Percentiles rank a stretch among this genome's conserved stretches.
These are phyloP conservation scores for Pseudorasbora parva DNA, from an alignment of 2,113 vertebrate species.

Conservation along the genomic window DNA sequence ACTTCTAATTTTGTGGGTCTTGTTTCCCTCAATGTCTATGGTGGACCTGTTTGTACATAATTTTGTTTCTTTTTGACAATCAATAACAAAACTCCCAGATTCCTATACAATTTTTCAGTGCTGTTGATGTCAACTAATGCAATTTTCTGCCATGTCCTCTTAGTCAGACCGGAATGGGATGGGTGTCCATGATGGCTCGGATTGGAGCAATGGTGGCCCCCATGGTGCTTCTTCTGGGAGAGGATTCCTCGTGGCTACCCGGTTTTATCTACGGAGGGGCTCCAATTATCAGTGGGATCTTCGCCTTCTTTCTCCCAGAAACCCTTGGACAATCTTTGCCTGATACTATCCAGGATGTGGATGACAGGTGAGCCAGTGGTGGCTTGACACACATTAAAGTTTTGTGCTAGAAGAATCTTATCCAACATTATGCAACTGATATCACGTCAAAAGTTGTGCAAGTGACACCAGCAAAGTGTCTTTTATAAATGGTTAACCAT, in stretches of 20 bases:
- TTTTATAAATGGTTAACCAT: background rate
- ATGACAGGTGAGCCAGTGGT: constrained; percentile 71
- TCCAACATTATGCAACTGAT: background rate
- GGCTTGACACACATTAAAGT: no score
- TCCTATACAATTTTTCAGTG: background rate
- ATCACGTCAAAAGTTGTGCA: background rate
- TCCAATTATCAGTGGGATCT: constrained; percentile 74
- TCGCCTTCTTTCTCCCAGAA: constrained; percentile 80
- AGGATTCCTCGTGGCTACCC: constrained; percentile 71
- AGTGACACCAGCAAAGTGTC: background rate
- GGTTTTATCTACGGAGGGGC: constrained; percentile 78
- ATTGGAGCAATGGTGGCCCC: constrained; percentile 81
- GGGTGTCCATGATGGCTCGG: constrained; percentile 77
- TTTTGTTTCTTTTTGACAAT: background rate
- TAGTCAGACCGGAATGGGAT: constrained; percentile 85
- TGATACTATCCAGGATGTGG: constrained; percentile 80
- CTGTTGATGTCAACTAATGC: background rate
- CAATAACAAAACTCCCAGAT: background rate
- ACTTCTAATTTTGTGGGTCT: background rate
- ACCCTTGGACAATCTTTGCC: constrained; percentile 76
- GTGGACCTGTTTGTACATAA: background rate
- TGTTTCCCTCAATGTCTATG: background rate
- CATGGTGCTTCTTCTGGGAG: constrained; percentile 71
- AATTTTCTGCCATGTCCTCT: background rate
- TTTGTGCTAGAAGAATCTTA: background rate